Percentiles rank a stretch among this genome's conserved stretches.
phyloP scores from a whole-genome alignment of 2,797 vertebrate genomes.

The Lindbergichthys nudifrons region DNA sequence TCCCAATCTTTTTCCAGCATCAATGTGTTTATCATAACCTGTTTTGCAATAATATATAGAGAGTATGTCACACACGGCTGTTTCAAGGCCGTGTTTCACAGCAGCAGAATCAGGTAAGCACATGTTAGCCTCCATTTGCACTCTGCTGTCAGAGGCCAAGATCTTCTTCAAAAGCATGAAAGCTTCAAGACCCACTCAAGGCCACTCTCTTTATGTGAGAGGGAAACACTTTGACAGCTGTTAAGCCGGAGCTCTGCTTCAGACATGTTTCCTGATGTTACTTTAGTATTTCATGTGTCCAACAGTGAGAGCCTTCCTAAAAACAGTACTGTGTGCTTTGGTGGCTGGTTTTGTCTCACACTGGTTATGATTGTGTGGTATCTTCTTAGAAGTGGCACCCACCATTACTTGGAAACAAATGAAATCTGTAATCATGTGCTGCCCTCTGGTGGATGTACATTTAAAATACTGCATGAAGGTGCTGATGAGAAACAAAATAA shows the following conservation, averaged over 20 bases:
- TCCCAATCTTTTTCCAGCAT: not conserved
- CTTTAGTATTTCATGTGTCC: not conserved
- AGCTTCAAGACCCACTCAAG: slow-evolving; percentile 4
- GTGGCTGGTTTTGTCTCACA: not conserved
- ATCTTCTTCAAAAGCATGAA: slow-evolving; percentile 42
- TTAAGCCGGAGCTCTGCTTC: not conserved
- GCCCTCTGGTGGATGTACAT: slow-evolving; percentile 65
- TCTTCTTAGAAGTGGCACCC: not conserved
- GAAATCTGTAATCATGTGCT: slow-evolving; percentile 27
- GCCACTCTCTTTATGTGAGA: slow-evolving; percentile 2
- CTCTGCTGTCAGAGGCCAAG: slow-evolving; percentile 24
- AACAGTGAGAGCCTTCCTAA: not conserved
- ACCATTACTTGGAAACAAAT: not conserved
- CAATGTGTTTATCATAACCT: slow-evolving; percentile 1
- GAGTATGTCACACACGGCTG: not conserved
- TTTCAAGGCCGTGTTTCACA: not conserved
- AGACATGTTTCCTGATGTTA: not conserved
- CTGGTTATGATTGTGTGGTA: not conserved
- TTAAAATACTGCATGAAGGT: not conserved
- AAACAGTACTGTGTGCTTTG: not conserved
- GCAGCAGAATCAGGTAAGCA: slow-evolving; percentile 29
- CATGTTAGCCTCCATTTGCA: slow-evolving; percentile 29
- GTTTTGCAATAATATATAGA: slow-evolving; percentile 10
- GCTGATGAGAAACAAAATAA: not conserved
- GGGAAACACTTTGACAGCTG: slow-evolving; percentile 4